Evolutionary conservation across 2,888 invertebrate species (phyloP), one percentile per base, ranked within the genome.

Genomic region (Leptopilina syphax): DNA sequence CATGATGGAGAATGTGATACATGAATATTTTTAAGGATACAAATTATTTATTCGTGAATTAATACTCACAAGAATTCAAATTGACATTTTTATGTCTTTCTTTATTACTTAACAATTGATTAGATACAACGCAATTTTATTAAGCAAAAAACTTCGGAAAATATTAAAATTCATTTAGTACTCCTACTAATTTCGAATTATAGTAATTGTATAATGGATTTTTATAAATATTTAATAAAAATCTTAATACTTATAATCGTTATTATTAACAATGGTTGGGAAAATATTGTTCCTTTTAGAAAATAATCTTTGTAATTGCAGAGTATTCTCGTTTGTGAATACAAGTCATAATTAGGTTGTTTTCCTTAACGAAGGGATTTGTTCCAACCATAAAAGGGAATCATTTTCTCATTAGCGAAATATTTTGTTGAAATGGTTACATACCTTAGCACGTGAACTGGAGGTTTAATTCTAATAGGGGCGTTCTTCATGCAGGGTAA

Each of bases 1-100:
- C 85, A 83, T 54, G 87, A 90, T n/a, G 91, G 90, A 5, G 78
- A 84, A 27, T 90, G 90, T n/a, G n/a, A 34, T 34, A 12, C 27
- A n/a, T 68, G 0, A 68, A 63, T 9, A 2, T 44, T 50, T 50
- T 50, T 50, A 10, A 47, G 6, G 3, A 8, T 18, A 47, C 1
- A 47, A 47, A 47, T 47, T 47, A 47, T 57, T 65, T 65, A 66
- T 66, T 60, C 10, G n/a, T 10, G 27, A 27, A 27, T 27, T 27
- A 27, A 27, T 0, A 27, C 3, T 1, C 1, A 0, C 27, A 27
- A 27, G 3, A 27, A 27, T 3, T 27, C 27, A 27, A 27, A 27
- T 27, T 27, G 18, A 18, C 18, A 18, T 18, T 18, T 18, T 18
- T 18, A 18, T 18, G 18, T 18, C 18, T 18, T 18, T 18, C 18